Evolutionary conservation across 2,888 invertebrate species (phyloP).

Genomic region (Electrophaes corylata): DNA sequence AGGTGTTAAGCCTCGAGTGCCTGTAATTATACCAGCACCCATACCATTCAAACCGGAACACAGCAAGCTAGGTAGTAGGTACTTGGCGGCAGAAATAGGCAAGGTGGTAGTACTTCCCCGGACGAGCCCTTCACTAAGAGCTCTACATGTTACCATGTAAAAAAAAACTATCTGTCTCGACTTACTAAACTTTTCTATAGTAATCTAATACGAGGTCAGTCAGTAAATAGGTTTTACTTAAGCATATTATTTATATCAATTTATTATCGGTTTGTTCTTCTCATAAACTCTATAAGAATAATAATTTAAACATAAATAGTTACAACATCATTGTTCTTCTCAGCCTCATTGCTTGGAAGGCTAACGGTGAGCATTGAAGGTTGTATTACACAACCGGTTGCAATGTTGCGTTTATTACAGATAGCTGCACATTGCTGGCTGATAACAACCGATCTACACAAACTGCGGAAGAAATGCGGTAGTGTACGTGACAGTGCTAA

Average conservation of each 20-base stretch:
- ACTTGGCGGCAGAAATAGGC: no score
- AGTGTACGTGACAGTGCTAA: constrained; percentile 6
- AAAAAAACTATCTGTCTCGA: no score
- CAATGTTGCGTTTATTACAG: constrained; percentile 12
- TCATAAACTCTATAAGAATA: constrained; percentile 6
- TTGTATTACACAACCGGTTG: constrained; percentile 44
- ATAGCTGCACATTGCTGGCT: constrained; percentile 12
- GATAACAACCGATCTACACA: neutral
- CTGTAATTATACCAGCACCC: no score
- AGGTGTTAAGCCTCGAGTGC: no score
- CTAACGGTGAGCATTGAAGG: constrained; percentile 59
- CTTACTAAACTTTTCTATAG: no score
- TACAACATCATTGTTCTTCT: constrained; percentile 53
- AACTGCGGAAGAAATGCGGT: constrained; percentile 9
- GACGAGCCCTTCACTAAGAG: no score
- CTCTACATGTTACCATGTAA: no score
- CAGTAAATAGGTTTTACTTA: no score
- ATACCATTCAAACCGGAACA: no score
- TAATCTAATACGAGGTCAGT: no score
- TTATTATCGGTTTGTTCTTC: constrained; percentile 3
- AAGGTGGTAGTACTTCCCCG: no score
- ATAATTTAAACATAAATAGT: constrained; percentile 29
- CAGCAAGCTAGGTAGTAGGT: no score
- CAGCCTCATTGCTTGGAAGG: constrained; percentile 54
- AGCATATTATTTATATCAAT: constrained; percentile 14